A percentile compares a stretch with the other conserved stretches of the same genome.
Conservation (phyloP, 37 sponge, comb jelly and placozoan genomes). For the Cliona cf. orientalis region DNA sequence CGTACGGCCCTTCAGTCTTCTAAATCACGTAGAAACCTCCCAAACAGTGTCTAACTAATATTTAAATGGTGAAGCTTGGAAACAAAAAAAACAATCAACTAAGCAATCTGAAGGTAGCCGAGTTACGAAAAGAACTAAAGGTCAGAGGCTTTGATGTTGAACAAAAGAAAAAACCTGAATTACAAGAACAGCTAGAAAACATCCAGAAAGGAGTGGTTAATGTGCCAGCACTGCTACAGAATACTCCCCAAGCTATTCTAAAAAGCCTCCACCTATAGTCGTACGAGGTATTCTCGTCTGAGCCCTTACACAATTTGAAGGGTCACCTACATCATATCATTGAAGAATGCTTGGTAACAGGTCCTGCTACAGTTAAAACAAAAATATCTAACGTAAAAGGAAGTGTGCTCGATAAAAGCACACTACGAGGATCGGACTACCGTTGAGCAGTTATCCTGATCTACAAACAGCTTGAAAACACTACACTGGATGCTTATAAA, state of each 20-base stretch:
- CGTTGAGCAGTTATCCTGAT: constrained; percentile 23
- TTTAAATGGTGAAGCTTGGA: constrained; percentile 4
- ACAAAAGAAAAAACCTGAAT: constrained; percentile 22
- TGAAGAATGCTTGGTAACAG: constrained; percentile 3
- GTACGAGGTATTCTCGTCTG: constrained; percentile 13
- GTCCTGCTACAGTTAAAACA: neutral
- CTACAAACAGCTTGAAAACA: neutral
- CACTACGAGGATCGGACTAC: constrained; percentile 14
- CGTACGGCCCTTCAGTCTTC: too few relatives aligned
- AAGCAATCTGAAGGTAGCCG: constrained; percentile 14
- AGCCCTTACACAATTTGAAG: constrained; percentile 26
- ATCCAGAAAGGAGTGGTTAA: constrained; percentile 21
- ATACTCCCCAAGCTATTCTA: constrained; percentile 2
- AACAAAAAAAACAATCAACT: neutral
- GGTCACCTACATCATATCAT: constrained; percentile 28
- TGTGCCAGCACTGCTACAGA: constrained; percentile 32
- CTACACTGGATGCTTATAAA: neutral
- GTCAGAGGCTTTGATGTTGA: constrained; percentile 1
- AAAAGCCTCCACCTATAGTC: neutral
- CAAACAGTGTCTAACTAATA: too few relatives aligned
- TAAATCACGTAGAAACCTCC: too few relatives aligned
- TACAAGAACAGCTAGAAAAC: constrained; percentile 2
- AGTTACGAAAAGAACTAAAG: constrained; percentile 20
- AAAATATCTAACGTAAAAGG: neutral
- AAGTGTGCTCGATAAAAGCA: constrained; percentile 7